phyloP scores from a whole-genome alignment of 2,113 vertebrate species.

The Dasyornis broadbenti region DNA sequence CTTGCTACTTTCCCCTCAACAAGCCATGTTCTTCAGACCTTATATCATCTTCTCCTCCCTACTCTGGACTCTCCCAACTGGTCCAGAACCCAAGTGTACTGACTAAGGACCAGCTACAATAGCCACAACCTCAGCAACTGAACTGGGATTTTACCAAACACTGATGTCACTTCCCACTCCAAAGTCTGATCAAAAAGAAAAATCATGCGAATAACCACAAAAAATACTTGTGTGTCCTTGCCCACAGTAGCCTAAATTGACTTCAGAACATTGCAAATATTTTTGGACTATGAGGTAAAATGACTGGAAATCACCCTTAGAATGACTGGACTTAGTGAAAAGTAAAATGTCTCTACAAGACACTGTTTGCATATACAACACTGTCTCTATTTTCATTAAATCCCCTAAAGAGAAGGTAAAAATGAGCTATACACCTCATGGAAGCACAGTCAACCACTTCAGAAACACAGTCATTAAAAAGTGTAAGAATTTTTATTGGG shows the following conservation, averaged over 20 bases:
- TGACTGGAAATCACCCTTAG: background rate
- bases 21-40: background rate
- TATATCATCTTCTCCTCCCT: background rate
- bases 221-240: background rate
- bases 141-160: background rate
- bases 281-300: background rate
- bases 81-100: background rate
- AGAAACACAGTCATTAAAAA: background rate
- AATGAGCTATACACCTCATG: background rate
- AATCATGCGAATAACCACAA: background rate
- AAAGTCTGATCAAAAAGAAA: background rate
- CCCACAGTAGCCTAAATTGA: background rate
- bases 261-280: background rate
- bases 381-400: background rate
- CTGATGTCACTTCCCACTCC: background rate
- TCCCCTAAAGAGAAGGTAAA: background rate
- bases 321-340: background rate
- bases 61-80: fast-evolving
- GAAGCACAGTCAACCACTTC: conserved; percentile 42
- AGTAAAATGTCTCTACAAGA: background rate
- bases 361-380: background rate
- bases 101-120: background rate
- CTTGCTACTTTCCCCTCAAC: background rate
- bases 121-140: background rate
- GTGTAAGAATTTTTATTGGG: background rate